These are phyloP conservation scores for Manis pentadactyla DNA, from an alignment of 2,797 vertebrate genomes.

Conservation along the genomic window DNA sequence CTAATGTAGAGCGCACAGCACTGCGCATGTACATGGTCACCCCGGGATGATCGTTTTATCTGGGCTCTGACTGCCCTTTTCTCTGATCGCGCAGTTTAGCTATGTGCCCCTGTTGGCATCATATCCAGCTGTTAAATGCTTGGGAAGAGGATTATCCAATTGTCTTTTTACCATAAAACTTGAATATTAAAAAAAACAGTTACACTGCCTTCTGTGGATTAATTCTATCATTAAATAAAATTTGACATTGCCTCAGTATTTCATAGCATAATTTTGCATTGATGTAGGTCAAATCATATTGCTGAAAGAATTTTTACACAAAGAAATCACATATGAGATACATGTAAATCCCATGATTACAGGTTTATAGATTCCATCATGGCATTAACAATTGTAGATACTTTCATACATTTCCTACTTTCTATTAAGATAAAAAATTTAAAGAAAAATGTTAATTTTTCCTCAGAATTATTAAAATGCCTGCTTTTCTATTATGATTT, in stretches of 20 bases:
- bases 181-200: neutral
- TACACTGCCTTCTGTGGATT: neutral
- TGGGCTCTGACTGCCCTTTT: neutral
- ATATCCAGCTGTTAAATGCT: neutral
- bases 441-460: conserved; percentile 12
- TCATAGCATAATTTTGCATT: conserved; percentile 4
- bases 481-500: neutral
- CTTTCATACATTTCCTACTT: neutral
- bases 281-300: conserved; percentile 8
- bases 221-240: neutral
- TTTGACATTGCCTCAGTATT: neutral
- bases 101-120: neutral
- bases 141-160: neutral
- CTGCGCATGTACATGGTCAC: neutral
- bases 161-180: neutral
- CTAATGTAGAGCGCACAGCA: neutral
- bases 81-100: neutral
- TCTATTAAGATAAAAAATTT: conserved; percentile 1
- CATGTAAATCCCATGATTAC: neutral
- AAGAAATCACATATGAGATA: conserved; percentile 10
- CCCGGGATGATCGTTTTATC: neutral
- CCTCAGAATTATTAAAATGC: neutral
- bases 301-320: neutral
- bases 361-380: neutral
- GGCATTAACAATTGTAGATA: neutral